phyloP scores from a whole-genome alignment of 2,888 invertebrate species.

The Mesodorylaimus sp. region DNA sequence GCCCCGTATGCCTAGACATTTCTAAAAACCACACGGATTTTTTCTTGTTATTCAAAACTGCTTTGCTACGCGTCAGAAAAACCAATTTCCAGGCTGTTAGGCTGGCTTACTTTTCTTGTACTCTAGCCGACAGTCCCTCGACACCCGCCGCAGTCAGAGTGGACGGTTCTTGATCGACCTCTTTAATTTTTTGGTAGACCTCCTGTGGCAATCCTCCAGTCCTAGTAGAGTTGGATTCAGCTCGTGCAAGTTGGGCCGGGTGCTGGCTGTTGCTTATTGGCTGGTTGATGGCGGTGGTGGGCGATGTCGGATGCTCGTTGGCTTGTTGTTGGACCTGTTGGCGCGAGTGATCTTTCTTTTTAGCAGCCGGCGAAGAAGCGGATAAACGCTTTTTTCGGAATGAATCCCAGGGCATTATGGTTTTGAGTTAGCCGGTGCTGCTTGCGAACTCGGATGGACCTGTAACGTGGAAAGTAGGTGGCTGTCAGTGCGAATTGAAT shows the following conservation, averaged over 20 bases:
- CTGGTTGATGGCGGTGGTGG: not conserved
- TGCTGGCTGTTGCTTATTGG: not conserved
- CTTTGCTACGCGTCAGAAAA: too few relatives aligned
- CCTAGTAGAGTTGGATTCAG: not conserved
- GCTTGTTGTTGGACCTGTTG: not conserved
- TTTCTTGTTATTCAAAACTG: too few relatives aligned
- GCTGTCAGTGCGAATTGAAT: too few relatives aligned
- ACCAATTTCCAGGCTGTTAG: too few relatives aligned
- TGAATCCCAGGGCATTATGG: constrained; percentile 2
- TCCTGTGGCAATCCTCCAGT: constrained; percentile 14
- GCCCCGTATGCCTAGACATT: too few relatives aligned
- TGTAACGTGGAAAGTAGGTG: too few relatives aligned
- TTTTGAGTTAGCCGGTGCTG: too few relatives aligned
- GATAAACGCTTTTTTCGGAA: not conserved
- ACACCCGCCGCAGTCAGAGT: constrained; percentile 24
- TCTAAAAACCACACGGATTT: too few relatives aligned
- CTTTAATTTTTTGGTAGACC: constrained; percentile 20
- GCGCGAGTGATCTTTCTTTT: not conserved
- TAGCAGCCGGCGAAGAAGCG: too few relatives aligned
- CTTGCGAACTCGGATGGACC: too few relatives aligned
- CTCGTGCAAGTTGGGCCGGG: not conserved
- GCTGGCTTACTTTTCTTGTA: constrained; percentile 22
- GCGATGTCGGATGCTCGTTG: not conserved
- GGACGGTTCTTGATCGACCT: constrained; percentile 24
- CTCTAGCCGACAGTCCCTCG: constrained; percentile 24